Evolutionary conservation across 2,888 invertebrate species (phyloP), one percentile per base, ranked within the genome.

Genomic region (Ormia ochracea): DNA sequence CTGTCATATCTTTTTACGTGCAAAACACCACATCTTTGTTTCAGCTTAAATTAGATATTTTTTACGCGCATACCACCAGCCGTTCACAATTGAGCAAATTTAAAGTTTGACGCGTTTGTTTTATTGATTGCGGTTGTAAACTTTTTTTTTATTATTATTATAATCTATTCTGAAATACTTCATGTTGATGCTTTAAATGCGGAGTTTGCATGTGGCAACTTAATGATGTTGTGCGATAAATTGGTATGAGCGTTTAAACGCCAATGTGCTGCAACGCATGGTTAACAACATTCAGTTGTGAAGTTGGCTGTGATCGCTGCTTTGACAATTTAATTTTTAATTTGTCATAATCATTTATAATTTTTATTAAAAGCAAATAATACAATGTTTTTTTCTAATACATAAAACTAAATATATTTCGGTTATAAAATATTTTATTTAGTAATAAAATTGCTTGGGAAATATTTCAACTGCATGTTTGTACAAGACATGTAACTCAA

Each of bases 201-300:
- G 38, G 54, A 31, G 73, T 68, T 78, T 73, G 72, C 78, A 78
- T 78, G 78, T 66, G 28, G 23, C 48, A 63, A 36, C 45, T 61
- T 78, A 78, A 72, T 72, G 52, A 73, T 73, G 66, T 61, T 72
- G 61, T 48, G n/a, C 50, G 17, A 17, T 33, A 45, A n/a, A n/a
- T n/a, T n/a, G n/a, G n/a, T n/a, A n/a, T 65, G 61, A 63, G 54
- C 43, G 12, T 56, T 33, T 45, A 12, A 48, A 45, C 48, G 45
- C 4, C 10, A 52, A 59, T 38, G 50, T 23, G 26, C 5, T 21
- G 43, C 43, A 72, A 73, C 61, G 72, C 78, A 66, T 78, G 78
- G 72, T 78, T 68, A 72, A 78, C 59, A 68, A 38, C 45, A 72
- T 78, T 73, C 61, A 63, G 26, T 36, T 43, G 23, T 72, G 17